Conservation (phyloP, 2,797 vertebrate species). For the Limnodromus scolopaceus region DNA sequence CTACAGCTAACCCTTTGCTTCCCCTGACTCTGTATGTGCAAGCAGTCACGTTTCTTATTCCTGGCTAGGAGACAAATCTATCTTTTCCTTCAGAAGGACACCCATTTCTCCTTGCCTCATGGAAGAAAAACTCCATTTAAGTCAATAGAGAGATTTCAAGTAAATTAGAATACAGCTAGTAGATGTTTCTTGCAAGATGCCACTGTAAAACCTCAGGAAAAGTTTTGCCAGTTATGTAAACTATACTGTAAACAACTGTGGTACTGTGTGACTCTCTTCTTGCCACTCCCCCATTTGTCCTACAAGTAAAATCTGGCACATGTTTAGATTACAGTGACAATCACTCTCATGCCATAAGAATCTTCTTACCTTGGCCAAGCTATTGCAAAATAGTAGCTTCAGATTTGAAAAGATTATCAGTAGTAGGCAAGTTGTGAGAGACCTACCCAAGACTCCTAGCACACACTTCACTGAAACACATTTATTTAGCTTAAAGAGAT, state of each 20-base stretch:
- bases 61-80: neutral
- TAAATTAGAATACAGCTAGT: neutral
- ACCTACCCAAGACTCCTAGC: neutral
- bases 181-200: neutral
- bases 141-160: neutral
- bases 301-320: neutral
- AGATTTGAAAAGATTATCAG: neutral
- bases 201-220: neutral
- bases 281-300: neutral
- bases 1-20: neutral
- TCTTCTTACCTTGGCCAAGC: neutral
- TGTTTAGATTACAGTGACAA: neutral
- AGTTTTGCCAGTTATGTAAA: neutral
- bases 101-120: neutral
- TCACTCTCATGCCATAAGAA: neutral
- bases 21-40: neutral
- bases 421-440: neutral
- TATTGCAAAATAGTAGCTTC: neutral
- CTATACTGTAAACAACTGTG: neutral
- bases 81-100: neutral
- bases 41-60: neutral
- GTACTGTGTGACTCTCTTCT: neutral
- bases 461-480: neutral
- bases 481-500: neutral
- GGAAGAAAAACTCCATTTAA: neutral